phyloP scores from a whole-genome alignment of 2,888 invertebrate genomes.

The Hydraecia micacea region DNA sequence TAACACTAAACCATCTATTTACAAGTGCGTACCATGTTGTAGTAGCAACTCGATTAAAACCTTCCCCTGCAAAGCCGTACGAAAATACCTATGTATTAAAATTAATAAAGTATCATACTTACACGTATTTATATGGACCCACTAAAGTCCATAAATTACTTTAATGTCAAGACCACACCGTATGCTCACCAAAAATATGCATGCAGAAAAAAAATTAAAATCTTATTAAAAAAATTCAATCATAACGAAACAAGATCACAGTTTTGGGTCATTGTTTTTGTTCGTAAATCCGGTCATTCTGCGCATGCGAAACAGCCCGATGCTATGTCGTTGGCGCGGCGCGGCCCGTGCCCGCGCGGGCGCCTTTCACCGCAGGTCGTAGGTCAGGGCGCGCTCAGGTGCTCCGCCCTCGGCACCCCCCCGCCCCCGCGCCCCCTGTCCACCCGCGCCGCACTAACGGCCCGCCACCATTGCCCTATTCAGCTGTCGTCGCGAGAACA shows the following conservation, averaged over 20 bases:
- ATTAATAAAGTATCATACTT: slow-evolving; percentile 23
- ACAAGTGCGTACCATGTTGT: neutral
- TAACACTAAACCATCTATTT: neutral
- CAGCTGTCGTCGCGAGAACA: slow-evolving; percentile 87
- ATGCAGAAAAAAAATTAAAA: slow-evolving; percentile 17
- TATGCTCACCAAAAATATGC: slow-evolving; percentile 31
- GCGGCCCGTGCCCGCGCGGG: slow-evolving; percentile 81
- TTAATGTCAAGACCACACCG: slow-evolving; percentile 59
- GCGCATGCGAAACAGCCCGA: slow-evolving; percentile 79
- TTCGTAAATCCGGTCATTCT: slow-evolving; percentile 79
- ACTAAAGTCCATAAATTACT: slow-evolving; percentile 48
- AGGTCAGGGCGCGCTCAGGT: slow-evolving; percentile 90
- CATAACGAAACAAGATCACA: slow-evolving; percentile 62
- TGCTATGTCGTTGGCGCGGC: slow-evolving; percentile 79
- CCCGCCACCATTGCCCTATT: slow-evolving; percentile 88
- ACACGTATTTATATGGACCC: slow-evolving; percentile 25
- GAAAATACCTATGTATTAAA: neutral
- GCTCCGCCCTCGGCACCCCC: slow-evolving; percentile 84
- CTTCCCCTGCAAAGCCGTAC: neutral
- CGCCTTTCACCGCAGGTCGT: slow-evolving; percentile 90
- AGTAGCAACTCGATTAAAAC: neutral
- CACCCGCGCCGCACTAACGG: slow-evolving; percentile 77
- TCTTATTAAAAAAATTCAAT: slow-evolving; percentile 55
- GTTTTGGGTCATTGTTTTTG: slow-evolving; percentile 74
- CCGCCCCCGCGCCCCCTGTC: slow-evolving; percentile 68